Conservation (phyloP, 2,113 vertebrate genomes). For the Dromas ardeola region DNA sequence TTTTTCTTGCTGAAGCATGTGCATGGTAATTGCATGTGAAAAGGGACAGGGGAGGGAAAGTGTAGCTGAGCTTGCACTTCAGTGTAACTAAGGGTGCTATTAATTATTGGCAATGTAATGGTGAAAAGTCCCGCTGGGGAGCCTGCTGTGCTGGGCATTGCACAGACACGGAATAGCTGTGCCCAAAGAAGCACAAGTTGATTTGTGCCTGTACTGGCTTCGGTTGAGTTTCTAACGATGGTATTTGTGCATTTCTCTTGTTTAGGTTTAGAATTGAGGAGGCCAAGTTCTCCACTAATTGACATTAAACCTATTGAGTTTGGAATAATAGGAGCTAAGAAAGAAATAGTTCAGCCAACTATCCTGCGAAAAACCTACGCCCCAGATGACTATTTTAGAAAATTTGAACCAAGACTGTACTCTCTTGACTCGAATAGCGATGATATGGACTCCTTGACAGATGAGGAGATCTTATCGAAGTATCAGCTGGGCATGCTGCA, state of each 20-base stretch:
- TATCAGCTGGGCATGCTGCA: conserved; percentile 91
- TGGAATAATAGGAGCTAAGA: conserved; percentile 83
- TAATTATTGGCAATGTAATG: background rate
- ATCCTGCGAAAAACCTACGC: conserved; percentile 79
- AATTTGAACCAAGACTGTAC: conserved; percentile 87
- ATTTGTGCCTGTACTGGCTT: fast-evolving
- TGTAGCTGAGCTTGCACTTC: background rate
- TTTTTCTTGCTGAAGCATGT: background rate
- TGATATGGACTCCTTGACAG: conserved; percentile 86
- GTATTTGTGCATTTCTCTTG: background rate
- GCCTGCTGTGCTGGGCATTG: background rate
- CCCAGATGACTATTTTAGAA: conserved; percentile 84
- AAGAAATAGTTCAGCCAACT: conserved; percentile 85
- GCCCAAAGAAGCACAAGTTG: background rate
- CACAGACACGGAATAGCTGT: background rate
- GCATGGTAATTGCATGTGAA: fast-evolving
- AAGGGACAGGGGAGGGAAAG: background rate
- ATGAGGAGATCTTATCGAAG: conserved; percentile 86
- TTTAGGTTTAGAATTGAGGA: conserved; percentile 80
- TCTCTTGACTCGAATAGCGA: conserved; percentile 79
- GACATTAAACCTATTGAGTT: conserved; percentile 89
- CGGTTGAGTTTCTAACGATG: background rate
- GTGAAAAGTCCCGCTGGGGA: background rate
- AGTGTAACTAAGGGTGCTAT: background rate
- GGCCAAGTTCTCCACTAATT: conserved; percentile 84